Evolutionary conservation across 2,797 vertebrate species (phyloP), one percentile per base, ranked within the genome.

Genomic region (Chrysocyon brachyurus): DNA sequence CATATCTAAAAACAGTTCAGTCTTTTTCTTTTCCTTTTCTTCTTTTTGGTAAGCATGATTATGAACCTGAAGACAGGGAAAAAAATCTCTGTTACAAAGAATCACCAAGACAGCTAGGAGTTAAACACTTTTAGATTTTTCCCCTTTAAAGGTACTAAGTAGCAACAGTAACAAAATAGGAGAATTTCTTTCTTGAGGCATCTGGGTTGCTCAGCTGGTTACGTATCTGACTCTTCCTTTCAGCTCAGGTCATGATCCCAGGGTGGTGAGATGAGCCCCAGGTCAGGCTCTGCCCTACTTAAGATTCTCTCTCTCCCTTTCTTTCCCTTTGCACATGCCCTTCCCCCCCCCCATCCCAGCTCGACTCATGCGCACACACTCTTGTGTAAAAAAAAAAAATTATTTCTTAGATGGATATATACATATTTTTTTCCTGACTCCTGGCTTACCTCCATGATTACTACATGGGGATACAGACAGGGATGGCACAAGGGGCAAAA

Each of bases 401-500:
- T n/a, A 15, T 70, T 83, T 77, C 57, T 54, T 68, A 94, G 79
- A 72, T 73, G 56, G 31, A 64, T 78, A 72, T 15, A 31, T 78
- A 72, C 12, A 26, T 36, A 73, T 36, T 61, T 83, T 14, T 70
- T 85, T 81, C 19, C 36, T 70, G 17, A 94, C n/a, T 88, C 95
- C 64, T 70, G 28, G 72, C 19, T 89, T 89, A 85, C 26, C 92
- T 85, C 75, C 24, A 82, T 77, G 56, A 86, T 88, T 86, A 64
- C 79, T 61, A 85, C 61, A 79, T 2, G 83, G 12, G 54, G 12
- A 87, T 78, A 40, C 1, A 94, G 73, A 92, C 4, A 79, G 15
- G 12, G 40, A 70, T 68, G 36, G 7, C 75, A 11, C 14, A 90
- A 95, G 24, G 9, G 19, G 77, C 21, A 66, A 66, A 92, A 89